Evolutionary conservation across 2,113 vertebrate species (phyloP).

Genomic region (Oryzias celebensis): DNA sequence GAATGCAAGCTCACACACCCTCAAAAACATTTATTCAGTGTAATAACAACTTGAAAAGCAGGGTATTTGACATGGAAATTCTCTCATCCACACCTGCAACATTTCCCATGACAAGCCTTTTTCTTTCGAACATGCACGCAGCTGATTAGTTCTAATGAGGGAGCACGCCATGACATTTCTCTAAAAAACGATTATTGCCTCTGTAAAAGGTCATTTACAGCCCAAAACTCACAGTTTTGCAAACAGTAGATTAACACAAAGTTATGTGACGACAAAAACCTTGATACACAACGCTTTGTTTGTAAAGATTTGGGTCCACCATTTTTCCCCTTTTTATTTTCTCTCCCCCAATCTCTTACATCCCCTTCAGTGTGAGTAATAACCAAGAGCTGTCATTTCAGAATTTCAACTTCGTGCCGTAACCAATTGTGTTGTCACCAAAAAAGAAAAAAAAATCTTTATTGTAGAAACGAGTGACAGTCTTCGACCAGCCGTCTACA

Average conservation of each 20-base stretch:
- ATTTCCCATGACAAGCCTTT: constrained; percentile 5
- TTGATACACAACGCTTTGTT: not conserved
- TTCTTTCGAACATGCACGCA: constrained; percentile 5
- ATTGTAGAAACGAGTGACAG: constrained; percentile 52
- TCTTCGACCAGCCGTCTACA: constrained; percentile 49
- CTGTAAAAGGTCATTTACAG: not conserved
- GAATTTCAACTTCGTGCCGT: constrained; percentile 48
- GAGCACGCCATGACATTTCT: constrained; percentile 18
- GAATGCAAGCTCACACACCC: constrained; percentile 26
- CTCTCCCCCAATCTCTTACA: constrained; percentile 24
- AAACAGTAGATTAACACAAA: not conserved
- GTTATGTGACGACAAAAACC: not conserved
- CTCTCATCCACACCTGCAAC: constrained; percentile 39
- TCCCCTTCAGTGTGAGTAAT: constrained; percentile 32
- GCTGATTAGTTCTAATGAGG: constrained; percentile 24
- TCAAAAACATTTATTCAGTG: constrained; percentile 28
- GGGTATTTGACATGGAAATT: constrained; percentile 21
- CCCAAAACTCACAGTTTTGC: not conserved
- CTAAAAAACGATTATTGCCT: not conserved
- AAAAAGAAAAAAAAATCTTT: constrained; percentile 46
- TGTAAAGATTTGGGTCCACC: no score
- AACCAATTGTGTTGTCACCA: constrained; percentile 47
- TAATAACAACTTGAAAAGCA: constrained; percentile 7
- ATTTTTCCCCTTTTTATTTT: constrained; percentile 13
- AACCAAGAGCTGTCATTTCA: constrained; percentile 66